A percentile compares a stretch with the other conserved stretches of the same genome.
Evolutionary conservation across 92 coral and sea anemone species (phyloP).

Genomic region (Parazoanthus darwini): DNA sequence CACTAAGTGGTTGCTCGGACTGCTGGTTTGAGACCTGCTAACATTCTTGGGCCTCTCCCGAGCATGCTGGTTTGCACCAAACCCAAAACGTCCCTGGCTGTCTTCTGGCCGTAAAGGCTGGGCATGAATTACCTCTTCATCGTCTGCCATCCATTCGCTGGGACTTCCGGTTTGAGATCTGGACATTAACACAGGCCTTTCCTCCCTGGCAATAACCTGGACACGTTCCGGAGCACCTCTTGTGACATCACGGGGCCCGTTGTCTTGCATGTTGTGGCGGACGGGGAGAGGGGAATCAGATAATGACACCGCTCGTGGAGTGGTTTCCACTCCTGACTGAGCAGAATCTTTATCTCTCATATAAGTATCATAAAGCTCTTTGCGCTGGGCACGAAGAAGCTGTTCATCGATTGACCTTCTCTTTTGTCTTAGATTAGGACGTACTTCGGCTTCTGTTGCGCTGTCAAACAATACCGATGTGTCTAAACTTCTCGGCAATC

Average conservation of each 20-base stretch:
- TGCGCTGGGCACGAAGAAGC: conserved; percentile 29
- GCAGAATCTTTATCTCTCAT: not conserved
- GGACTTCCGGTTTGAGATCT: conserved; percentile 22
- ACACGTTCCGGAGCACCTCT: conserved; percentile 14
- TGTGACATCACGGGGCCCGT: conserved; percentile 19
- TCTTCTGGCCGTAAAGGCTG: not conserved
- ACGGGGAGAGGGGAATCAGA: conserved; percentile 23
- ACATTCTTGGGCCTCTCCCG: not conserved
- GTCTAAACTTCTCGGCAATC: conserved; percentile 45
- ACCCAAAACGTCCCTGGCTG: not conserved
- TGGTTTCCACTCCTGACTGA: not conserved
- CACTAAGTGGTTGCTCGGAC: not conserved
- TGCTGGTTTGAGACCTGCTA: not conserved
- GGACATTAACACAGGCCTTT: not conserved
- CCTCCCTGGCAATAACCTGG: conserved; percentile 20
- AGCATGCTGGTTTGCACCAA: not conserved
- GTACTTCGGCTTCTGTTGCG: not conserved
- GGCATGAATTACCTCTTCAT: conserved; percentile 21
- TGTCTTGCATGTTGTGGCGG: not conserved
- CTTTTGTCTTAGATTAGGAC: conserved; percentile 1
- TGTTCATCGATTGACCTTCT: conserved; percentile 42
- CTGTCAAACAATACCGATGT: not conserved
- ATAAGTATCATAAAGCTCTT: conserved; percentile 3
- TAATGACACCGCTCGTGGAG: not conserved
- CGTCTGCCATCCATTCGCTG: conserved; percentile 3